Conservation (phyloP, 1,140 invertebrate species). For the Apis mellifera region Amel_HAv3.1 CM009931.2:789501-790000, state of each 20-base stretch:
- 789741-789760: background rate
- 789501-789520: background rate
- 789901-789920: too few species aligned
- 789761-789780: background rate
- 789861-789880: too few species aligned
- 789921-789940: background rate
- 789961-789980: slow-evolving; percentile 19
- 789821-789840: background rate
- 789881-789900: background rate
- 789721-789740: background rate
- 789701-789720: background rate
- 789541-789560: slow-evolving; percentile 22
- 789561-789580: slow-evolving; percentile 32
- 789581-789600: background rate
- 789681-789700: too few species aligned
- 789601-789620: background rate
- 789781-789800: slow-evolving; percentile 2
- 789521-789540: slow-evolving; percentile 33
- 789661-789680: background rate
- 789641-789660: background rate
- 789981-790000: slow-evolving; percentile 50
- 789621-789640: background rate
- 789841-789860: too few species aligned
- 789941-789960: slow-evolving; percentile 20
- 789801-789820: background rate